Conservation (phyloP, 2,888 invertebrate species). For the Lamellibrachia columna region DNA sequence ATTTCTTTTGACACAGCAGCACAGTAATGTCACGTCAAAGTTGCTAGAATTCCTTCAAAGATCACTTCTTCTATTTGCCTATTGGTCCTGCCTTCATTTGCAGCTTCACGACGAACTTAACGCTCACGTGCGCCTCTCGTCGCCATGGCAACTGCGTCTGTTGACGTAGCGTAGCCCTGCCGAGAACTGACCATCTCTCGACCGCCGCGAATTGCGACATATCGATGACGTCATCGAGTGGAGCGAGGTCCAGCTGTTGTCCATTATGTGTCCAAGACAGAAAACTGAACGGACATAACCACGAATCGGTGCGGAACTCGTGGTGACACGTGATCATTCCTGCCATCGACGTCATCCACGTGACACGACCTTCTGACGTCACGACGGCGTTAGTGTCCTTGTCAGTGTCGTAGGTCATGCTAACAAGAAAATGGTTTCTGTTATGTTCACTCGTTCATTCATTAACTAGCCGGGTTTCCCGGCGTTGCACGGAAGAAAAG, state of each 20-base stretch:
- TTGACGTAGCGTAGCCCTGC: background rate
- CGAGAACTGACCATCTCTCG: background rate
- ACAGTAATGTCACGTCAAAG: background rate
- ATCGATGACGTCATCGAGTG: background rate
- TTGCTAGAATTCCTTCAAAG: background rate
- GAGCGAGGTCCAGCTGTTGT: background rate
- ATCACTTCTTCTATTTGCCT: background rate
- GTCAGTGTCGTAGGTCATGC: background rate
- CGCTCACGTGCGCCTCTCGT: background rate
- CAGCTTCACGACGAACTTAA: background rate
- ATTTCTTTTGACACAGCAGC: background rate
- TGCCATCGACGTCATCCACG: background rate
- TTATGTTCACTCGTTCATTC: background rate
- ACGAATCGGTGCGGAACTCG: slow-evolving; percentile 11
- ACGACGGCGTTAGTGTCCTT: background rate
- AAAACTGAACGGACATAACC: background rate
- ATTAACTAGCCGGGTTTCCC: no score
- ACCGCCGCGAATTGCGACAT: background rate
- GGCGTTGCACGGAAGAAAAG: no score
- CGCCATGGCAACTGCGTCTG: slow-evolving; percentile 1
- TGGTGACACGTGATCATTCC: slow-evolving; percentile 4
- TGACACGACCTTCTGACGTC: background rate
- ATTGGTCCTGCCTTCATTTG: background rate
- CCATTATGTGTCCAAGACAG: slow-evolving; percentile 1
- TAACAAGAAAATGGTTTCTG: background rate